A percentile compares a stretch with the other conserved stretches of the same genome.
Evolutionary conservation across 1,140 invertebrate species (phyloP).

Genomic region (Acromyrmex echinatior): DNA sequence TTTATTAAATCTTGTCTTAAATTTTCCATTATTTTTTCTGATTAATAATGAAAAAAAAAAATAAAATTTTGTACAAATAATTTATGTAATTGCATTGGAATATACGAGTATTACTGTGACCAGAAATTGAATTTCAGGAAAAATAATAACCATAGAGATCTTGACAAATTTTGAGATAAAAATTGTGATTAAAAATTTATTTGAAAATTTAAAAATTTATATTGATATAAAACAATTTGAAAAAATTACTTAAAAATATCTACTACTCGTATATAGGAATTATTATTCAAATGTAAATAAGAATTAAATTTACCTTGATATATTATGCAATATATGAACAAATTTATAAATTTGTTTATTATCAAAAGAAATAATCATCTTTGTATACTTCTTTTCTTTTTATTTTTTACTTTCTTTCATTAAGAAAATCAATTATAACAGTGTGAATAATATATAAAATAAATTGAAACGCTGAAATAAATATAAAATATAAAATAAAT

Average conservation of each 20-base stretch:
- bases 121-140: neutral
- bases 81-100: neutral
- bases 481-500: too few relatives aligned
- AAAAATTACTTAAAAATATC: too few relatives aligned
- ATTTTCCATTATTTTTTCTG: neutral
- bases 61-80: neutral
- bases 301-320: too few relatives aligned
- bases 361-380: too few relatives aligned
- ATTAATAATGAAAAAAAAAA: neutral
- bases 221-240: too few relatives aligned
- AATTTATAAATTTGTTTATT: neutral
- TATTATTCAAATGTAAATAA: neutral
- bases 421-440: too few relatives aligned
- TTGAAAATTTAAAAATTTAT: slow-evolving; percentile 6
- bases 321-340: neutral
- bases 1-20: neutral
- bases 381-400: too few relatives aligned
- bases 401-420: too few relatives aligned
- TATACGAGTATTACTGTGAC: neutral
- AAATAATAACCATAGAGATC: neutral
- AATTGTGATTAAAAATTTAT: neutral
- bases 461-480: too few relatives aligned
- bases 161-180: neutral
- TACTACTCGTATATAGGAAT: too few relatives aligned
- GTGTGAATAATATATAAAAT: too few relatives aligned